Conservation (phyloP, 2,888 invertebrate species). For the Rosalia funebris region DNA sequence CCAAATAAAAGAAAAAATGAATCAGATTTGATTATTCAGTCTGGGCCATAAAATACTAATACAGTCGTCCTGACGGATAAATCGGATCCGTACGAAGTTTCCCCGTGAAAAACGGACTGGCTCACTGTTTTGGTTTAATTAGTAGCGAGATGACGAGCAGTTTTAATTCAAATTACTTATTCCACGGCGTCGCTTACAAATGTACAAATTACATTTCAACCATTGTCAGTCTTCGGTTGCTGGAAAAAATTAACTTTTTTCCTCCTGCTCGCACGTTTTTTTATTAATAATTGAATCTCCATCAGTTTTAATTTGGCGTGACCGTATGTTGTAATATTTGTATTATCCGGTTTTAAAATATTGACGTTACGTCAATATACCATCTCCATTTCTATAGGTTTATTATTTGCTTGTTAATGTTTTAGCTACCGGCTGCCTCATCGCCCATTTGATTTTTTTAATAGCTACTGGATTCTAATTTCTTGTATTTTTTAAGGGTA, state of each 20-base stretch:
- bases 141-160: conserved; percentile 57
- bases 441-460: too few species aligned
- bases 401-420: conserved; percentile 11
- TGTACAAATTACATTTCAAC: conserved; percentile 57
- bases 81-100: neutral
- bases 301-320: conserved; percentile 39
- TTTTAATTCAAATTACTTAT: conserved; percentile 56
- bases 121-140: conserved; percentile 55
- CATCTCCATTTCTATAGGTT: neutral
- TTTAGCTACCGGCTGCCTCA: conserved; percentile 13
- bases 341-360: conserved; percentile 13
- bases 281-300: conserved; percentile 35
- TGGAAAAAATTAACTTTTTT: conserved; percentile 13
- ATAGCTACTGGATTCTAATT: too few species aligned
- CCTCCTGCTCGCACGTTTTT: conserved; percentile 5
- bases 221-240: conserved; percentile 42
- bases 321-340: conserved; percentile 42
- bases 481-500: too few species aligned
- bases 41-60: conserved; percentile 5
- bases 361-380: conserved; percentile 9
- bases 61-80: neutral
- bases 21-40: conserved; percentile 13
- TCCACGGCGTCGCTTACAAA: conserved; percentile 53
- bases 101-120: conserved; percentile 22
- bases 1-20: conserved; percentile 6